phyloP scores from a whole-genome alignment of 2,113 vertebrate genomes.

The Neomonachus schauinslandi region DNA sequence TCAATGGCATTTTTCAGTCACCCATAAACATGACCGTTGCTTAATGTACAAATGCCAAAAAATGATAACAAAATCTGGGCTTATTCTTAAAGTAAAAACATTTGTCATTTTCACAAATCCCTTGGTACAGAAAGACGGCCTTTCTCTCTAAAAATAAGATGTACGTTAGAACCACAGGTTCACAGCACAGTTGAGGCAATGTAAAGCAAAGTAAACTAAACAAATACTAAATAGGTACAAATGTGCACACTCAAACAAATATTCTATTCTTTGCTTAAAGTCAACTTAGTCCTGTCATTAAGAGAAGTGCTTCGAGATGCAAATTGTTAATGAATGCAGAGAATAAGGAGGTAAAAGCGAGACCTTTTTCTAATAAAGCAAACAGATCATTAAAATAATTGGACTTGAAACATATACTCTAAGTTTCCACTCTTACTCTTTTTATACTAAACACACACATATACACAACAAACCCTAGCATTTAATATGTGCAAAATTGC shows the following conservation, averaged over 20 bases:
- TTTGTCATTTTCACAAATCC: slow-evolving; percentile 53
- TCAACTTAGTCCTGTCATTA: slow-evolving; percentile 79
- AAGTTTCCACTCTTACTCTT: slow-evolving; percentile 60
- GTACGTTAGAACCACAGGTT: slow-evolving; percentile 47
- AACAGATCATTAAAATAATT: slow-evolving; percentile 47
- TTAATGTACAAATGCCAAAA: slow-evolving; percentile 26
- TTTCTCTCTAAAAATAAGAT: slow-evolving; percentile 47
- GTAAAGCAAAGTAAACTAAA: slow-evolving; percentile 73
- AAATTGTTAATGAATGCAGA: slow-evolving; percentile 79
- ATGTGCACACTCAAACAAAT: slow-evolving; percentile 74
- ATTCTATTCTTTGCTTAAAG: slow-evolving; percentile 66
- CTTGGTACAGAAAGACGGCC: slow-evolving; percentile 40
- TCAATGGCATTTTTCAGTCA: slow-evolving; percentile 79
- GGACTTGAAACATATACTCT: slow-evolving; percentile 74
- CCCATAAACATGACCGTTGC: neutral
- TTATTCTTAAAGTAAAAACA: slow-evolving; percentile 50
- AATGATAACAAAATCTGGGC: slow-evolving; percentile 12
- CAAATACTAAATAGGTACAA: slow-evolving; percentile 80
- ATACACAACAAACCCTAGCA: slow-evolving; percentile 79
- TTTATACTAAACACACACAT: slow-evolving; percentile 78
- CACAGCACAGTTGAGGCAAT: slow-evolving; percentile 79
- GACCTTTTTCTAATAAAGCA: slow-evolving; percentile 56
- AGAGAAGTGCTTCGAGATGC: slow-evolving; percentile 81
- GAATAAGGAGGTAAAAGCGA: slow-evolving; percentile 65
- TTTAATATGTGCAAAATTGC: slow-evolving; percentile 88